Conservation (phyloP, 2,113 vertebrate species). For the Synodontis membranacea region DNA sequence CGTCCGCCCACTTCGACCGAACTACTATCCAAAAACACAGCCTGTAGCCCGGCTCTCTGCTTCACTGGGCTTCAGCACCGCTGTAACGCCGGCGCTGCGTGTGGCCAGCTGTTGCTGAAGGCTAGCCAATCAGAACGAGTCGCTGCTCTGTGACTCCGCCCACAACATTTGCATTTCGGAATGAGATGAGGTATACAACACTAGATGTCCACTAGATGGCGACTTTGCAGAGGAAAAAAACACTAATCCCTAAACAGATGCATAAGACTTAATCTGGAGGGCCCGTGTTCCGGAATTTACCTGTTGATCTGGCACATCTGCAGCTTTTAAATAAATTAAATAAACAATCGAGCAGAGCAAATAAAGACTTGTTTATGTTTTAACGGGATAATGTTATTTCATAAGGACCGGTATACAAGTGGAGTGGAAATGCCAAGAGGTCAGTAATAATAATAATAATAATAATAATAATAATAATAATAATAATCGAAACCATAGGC, state of each 20-base stretch:
- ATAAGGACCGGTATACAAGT: too few relatives aligned
- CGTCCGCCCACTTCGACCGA: background rate
- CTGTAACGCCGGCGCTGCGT: background rate
- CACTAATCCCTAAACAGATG: background rate
- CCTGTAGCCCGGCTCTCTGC: background rate
- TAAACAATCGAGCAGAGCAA: too few relatives aligned
- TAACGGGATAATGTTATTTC: too few relatives aligned
- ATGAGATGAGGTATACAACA: background rate
- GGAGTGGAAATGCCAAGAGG: too few relatives aligned
- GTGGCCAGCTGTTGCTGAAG: constrained; percentile 16
- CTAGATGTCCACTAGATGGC: constrained; percentile 38
- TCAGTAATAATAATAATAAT: too few relatives aligned
- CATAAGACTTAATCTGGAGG: background rate
- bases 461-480: too few relatives aligned
- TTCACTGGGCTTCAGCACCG: background rate
- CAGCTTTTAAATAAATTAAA: background rate
- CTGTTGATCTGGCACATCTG: background rate
- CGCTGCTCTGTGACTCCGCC: constrained; percentile 3
- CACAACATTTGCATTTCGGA: background rate
- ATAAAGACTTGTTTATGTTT: too few relatives aligned
- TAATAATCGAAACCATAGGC: too few relatives aligned
- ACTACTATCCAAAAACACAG: background rate
- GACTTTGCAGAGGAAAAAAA: background rate
- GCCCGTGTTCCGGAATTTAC: background rate
- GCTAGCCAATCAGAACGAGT: constrained; percentile 5